Conservation (phyloP, 2,888 invertebrate genomes). For the Drosophila colorata region DNA sequence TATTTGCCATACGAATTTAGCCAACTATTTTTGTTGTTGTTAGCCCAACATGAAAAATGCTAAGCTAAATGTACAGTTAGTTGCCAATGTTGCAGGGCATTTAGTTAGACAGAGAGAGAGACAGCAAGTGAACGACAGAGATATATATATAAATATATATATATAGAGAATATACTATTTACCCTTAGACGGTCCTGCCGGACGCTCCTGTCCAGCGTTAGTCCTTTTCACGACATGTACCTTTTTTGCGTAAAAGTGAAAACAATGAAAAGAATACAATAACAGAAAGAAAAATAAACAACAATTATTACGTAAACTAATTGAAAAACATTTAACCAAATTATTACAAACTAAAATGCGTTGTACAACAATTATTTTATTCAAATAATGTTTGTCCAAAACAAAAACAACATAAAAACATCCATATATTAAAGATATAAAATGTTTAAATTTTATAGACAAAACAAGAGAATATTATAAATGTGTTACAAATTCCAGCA, state of each 20-base stretch:
- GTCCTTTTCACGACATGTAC: slow-evolving; percentile 82
- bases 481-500: slow-evolving; percentile 52
- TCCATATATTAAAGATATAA: slow-evolving; percentile 49
- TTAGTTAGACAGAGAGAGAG: slow-evolving; percentile 47
- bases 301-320: slow-evolving; percentile 61
- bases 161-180: slow-evolving; percentile 31
- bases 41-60: slow-evolving; percentile 12
- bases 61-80: slow-evolving; percentile 65
- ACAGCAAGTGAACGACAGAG: slow-evolving; percentile 1
- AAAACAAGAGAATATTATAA: slow-evolving; percentile 45
- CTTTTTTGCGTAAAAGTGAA: slow-evolving; percentile 80
- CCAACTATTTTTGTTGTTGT: slow-evolving; percentile 28
- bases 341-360: slow-evolving; percentile 26
- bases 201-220: slow-evolving; percentile 54
- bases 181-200: slow-evolving; percentile 45
- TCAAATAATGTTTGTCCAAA: slow-evolving; percentile 49
- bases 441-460: slow-evolving; percentile 64
- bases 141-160: slow-evolving; percentile 7
- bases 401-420: slow-evolving; percentile 9
- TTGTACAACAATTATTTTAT: slow-evolving; percentile 64
- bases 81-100: slow-evolving; percentile 59
- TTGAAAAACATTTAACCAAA: slow-evolving; percentile 49
- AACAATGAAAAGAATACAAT: slow-evolving; percentile 82
- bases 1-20: slow-evolving; percentile 81
- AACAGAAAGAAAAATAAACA: slow-evolving; percentile 40